Evolutionary conservation across 2,888 invertebrate genomes (phyloP).

Genomic region (Mactromeris polynyma): DNA sequence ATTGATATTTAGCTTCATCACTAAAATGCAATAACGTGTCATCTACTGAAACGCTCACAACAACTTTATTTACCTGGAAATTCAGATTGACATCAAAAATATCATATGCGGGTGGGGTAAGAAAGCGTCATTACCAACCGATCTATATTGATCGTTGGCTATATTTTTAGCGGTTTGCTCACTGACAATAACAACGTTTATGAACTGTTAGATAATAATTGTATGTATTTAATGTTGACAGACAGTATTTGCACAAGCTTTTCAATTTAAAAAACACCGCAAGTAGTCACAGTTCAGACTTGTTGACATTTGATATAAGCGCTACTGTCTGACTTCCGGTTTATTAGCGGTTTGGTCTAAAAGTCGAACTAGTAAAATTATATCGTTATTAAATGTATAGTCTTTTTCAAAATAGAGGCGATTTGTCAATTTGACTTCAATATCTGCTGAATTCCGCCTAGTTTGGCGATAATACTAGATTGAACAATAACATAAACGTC

Average conservation of each 20-base stretch:
- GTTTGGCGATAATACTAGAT: neutral
- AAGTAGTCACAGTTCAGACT: conserved; percentile 32
- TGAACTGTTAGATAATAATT: neutral
- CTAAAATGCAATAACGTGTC: no score
- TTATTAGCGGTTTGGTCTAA: neutral
- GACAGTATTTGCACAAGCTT: neutral
- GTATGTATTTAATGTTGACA: neutral
- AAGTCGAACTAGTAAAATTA: neutral
- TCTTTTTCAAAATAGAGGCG: conserved; percentile 18
- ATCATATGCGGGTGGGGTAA: conserved; percentile 46
- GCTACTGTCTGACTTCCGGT: neutral
- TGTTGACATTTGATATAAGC: conserved; percentile 57
- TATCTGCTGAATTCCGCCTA: neutral
- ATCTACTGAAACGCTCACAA: no score
- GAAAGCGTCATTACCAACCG: conserved; percentile 57
- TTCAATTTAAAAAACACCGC: neutral
- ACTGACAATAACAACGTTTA: neutral
- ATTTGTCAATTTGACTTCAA: neutral
- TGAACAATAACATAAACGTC: neutral
- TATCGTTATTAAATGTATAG: conserved; percentile 1
- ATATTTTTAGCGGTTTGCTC: neutral
- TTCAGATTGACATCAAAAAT: neutral
- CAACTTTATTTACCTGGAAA: neutral
- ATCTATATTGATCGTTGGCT: neutral
- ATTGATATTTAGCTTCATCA: no score